Base-by-base conservation (phyloP, 2,113 vertebrate genomes). In the Gorsachius goisagi region DNA sequence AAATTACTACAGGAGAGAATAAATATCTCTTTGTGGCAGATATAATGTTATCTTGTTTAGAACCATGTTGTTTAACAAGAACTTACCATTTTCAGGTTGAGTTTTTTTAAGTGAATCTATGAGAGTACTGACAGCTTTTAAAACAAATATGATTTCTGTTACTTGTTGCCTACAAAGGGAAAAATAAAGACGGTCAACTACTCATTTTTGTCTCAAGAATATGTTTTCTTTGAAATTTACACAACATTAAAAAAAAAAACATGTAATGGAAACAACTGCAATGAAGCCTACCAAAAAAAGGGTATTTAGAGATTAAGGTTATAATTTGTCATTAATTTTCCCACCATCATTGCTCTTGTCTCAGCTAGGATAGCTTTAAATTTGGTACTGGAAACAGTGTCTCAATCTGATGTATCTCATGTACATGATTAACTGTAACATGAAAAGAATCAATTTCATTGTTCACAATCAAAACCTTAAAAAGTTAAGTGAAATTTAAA, bases 71-170 rank as follows among this genome's bases (percentile, higher is more conserved):
- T 64, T 96, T 63, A 95, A 87, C 24, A 94, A 62, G 81, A 89
- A 98, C 99, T 99, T 98, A 99, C 99, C 99, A 77, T 99, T 99
- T 97, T 99, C 99, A 83, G 99, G 99, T 90, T 99, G 99, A 52
- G 99, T 99, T 98, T 99, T 99, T 98, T 99, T 99, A 85, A 99
- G 99, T 7, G 99, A 99, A 97, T 99, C 99, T 98, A 99, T 99
- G 87, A 99, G 99, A 92, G 99, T 99, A 97, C 99, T 99, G 97
- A 99, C 98, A 56, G 99, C 99, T 99, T 99, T 99, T 98, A 99
- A 98, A 96, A 99, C 99, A 97, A 99, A 99, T 98, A 99, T 99
- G 84, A 99, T 99, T 98, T 99, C 99, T 52, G 99, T 99, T 97
- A 99, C 99, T 98, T 99, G 99, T 97, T 99, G 99, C 98, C 99